Percentiles rank a stretch among this genome's conserved stretches.
Evolutionary conservation across 2,888 invertebrate species (phyloP).

Genomic region (Danaus chrysippus): DNA sequence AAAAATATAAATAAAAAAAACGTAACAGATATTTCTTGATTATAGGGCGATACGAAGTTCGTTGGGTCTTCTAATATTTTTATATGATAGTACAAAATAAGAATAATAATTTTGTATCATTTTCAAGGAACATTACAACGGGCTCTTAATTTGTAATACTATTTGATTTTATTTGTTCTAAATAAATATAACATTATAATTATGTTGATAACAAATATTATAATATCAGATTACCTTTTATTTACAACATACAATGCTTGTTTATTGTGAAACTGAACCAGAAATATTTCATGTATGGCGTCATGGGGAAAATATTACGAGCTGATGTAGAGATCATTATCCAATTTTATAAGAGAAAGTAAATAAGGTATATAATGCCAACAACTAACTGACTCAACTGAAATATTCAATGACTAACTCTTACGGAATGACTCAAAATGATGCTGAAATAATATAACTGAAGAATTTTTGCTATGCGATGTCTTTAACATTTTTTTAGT

Average conservation of each 20-base stretch:
- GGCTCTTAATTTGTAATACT: too few species aligned
- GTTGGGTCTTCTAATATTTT: too few species aligned
- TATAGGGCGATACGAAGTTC: too few species aligned
- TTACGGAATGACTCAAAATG: constrained; percentile 49
- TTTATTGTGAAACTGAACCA: not conserved
- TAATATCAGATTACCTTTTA: not conserved
- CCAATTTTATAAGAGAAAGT: constrained; percentile 21
- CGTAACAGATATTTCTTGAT: too few species aligned
- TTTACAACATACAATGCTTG: not conserved
- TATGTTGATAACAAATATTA: not conserved
- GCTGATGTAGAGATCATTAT: constrained; percentile 1
- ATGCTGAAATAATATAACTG: constrained; percentile 42
- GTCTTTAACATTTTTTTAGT: not conserved
- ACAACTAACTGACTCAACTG: constrained; percentile 54
- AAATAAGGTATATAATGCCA: constrained; percentile 23
- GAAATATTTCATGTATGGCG: not conserved
- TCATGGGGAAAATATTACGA: not conserved
- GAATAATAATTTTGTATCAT: too few species aligned
- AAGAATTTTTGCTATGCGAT: constrained; percentile 42
- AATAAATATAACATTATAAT: too few species aligned
- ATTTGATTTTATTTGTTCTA: too few species aligned
- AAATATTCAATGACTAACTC: constrained; percentile 59
- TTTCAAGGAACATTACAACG: too few species aligned
- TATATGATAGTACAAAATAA: too few species aligned
- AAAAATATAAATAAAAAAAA: too few species aligned